Evolutionary conservation across 2,888 invertebrate species (phyloP), one percentile per base, ranked within the genome.

Genomic region (Drosophila diplacantha): DNA sequence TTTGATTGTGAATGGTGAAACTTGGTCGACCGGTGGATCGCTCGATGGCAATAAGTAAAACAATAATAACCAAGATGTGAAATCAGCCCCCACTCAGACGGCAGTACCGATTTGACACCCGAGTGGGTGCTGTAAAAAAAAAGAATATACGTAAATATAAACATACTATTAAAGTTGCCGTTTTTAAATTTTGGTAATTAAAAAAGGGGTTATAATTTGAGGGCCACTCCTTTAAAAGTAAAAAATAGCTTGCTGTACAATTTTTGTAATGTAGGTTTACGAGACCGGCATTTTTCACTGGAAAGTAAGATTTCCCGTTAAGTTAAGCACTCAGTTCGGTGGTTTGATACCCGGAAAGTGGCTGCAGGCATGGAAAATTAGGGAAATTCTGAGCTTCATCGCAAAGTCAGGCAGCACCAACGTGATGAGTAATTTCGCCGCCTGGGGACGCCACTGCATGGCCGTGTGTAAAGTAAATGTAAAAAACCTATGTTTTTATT

Each of bases 11-110:
- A 54, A 51, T 46, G 69, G 64, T 72, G 59, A 63, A 55, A 54
- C 20, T 31, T 20, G 29, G 14, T 68, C 60, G 74, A 59, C 58
- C 54, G 44, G 22, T 61, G 39, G 14, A 7, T 32, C 43, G 22
- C 49, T 49, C 50, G 24, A 68, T 43, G 61, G 76, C 71, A 76
- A 71, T 71, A 64, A 66, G 54, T 49, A 69, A 71, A 75, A 81
- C 78, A 80, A 80, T 83, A 80, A 80, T 74, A 71, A 65, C 52
- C 31, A 73, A 77, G 71, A 70, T 73, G 46, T 74, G 49, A 73
- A 55, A 29, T 12, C 35, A 43, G 22, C 37, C 7, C 32, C 59
- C 58, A 58, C 58, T 59, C 44, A 31, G 31, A 24, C n/a, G 24
- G 44, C n/a, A 16, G 24, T n/a, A 31, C 34, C 29, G 31, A 24